These are phyloP conservation scores for Ochropacha duplaris DNA, from an alignment of 2,888 invertebrate genomes.

Conservation along the genomic window DNA sequence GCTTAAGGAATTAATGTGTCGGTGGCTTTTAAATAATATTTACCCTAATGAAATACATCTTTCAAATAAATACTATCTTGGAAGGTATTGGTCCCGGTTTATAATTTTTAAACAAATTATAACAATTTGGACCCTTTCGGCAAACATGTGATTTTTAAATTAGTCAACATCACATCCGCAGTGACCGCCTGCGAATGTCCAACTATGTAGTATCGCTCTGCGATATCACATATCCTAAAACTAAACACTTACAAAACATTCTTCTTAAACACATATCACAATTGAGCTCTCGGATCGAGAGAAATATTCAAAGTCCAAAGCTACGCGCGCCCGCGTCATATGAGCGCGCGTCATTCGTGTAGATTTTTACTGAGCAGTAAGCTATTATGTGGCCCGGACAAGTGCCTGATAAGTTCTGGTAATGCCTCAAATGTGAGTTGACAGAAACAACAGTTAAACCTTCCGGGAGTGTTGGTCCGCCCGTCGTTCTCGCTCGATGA, in stretches of 20 bases:
- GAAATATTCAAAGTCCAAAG: constrained; percentile 71
- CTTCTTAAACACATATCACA: constrained; percentile 82
- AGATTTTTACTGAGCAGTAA: constrained; percentile 93
- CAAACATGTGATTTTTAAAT: constrained; percentile 71
- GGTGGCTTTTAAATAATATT: constrained; percentile 82
- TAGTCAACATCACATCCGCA: constrained; percentile 67
- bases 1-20: constrained; percentile 83
- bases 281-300: constrained; percentile 75
- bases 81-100: constrained; percentile 82
- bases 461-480: constrained; percentile 82
- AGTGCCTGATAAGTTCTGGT: constrained; percentile 92
- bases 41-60: constrained; percentile 80
- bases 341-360: constrained; percentile 85
- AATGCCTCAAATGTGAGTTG: constrained; percentile 92
- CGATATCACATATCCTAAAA: constrained; percentile 68
- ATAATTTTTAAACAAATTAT: constrained; percentile 85
- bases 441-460: constrained; percentile 94
- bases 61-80: constrained; percentile 83
- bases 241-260: constrained; percentile 69
- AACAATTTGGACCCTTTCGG: constrained; percentile 80
- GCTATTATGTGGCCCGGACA: constrained; percentile 95
- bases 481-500: constrained; percentile 90
- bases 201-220: constrained; percentile 77
- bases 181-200: constrained; percentile 60
- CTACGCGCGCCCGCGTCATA: constrained; percentile 64